A percentile compares a stretch with the other conserved stretches of the same genome.
These are phyloP conservation scores for Idaea dimidiata DNA, from an alignment of 2,888 invertebrate genomes.

Conservation along the genomic window DNA sequence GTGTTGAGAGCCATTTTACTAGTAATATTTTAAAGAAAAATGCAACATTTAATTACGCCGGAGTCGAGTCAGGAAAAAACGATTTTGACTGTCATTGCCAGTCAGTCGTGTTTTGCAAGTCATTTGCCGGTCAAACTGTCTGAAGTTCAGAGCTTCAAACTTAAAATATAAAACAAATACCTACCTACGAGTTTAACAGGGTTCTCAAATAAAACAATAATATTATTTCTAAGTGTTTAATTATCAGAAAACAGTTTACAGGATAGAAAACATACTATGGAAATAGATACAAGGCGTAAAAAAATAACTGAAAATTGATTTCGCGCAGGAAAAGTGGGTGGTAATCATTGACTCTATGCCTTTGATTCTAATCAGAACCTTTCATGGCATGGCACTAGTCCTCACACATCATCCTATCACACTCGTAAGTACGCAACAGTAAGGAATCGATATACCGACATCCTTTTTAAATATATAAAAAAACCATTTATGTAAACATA, in stretches of 20 bases:
- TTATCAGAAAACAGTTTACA: slow-evolving; percentile 75
- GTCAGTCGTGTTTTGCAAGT: too few relatives aligned
- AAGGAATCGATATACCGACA: slow-evolving; percentile 40
- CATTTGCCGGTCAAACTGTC: too few relatives aligned
- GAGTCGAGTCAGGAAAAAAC: too few relatives aligned
- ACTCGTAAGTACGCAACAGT: slow-evolving; percentile 60
- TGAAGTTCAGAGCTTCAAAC: too few relatives aligned
- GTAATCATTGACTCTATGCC: slow-evolving; percentile 78
- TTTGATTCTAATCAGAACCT: slow-evolving; percentile 79
- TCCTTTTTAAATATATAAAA: slow-evolving; percentile 21
- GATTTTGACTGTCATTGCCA: too few relatives aligned
- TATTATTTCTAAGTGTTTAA: slow-evolving; percentile 66
- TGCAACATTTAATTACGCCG: too few relatives aligned
- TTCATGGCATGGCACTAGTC: slow-evolving; percentile 81
- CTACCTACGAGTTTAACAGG: slow-evolving; percentile 8
- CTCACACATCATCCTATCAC: slow-evolving; percentile 78
- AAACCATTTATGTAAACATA: slow-evolving; percentile 30
- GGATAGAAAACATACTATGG: slow-evolving; percentile 53
- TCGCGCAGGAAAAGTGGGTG: slow-evolving; percentile 78
- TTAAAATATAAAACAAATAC: too few relatives aligned
- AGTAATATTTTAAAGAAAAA: too few relatives aligned
- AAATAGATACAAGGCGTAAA: slow-evolving; percentile 64
- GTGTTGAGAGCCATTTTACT: too few relatives aligned
- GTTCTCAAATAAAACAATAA: slow-evolving; percentile 30
- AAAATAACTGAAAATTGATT: slow-evolving; percentile 61